phyloP scores from a whole-genome alignment of 2,888 invertebrate genomes.

The Holacanthella duospinosa region DNA sequence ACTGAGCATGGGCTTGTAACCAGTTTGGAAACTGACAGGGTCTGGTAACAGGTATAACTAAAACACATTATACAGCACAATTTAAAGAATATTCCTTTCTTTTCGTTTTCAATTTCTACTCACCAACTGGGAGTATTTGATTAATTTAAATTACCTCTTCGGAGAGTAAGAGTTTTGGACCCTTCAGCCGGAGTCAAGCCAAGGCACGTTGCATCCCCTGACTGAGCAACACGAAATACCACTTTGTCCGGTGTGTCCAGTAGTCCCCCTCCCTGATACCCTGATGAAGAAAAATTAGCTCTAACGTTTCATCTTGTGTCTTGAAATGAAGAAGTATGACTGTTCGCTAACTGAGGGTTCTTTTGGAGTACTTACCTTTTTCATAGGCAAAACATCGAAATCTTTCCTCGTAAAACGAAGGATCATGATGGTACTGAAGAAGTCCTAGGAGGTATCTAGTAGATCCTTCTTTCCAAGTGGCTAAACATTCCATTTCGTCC shows the following conservation, averaged over 20 bases:
- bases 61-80: too few relatives aligned
- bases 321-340: neutral
- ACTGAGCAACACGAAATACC: conserved; percentile 76
- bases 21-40: conserved; percentile 78
- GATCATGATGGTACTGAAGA: conserved; percentile 66
- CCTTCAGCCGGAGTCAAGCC: conserved; percentile 82
- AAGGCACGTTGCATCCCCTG: conserved; percentile 85
- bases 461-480: conserved; percentile 89
- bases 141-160: conserved; percentile 52
- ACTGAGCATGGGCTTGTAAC: conserved; percentile 71
- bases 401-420: conserved; percentile 76
- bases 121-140: neutral
- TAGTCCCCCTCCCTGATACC: conserved; percentile 9
- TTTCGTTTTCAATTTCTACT: neutral
- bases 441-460: conserved; percentile 80
- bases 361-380: conserved; percentile 45
- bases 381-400: conserved; percentile 93
- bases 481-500: conserved; percentile 80
- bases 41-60: conserved; percentile 56
- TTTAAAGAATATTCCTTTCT: neutral
- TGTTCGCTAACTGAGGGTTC: conserved; percentile 13
- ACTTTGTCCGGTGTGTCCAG: conserved; percentile 40
- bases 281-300: conserved; percentile 29
- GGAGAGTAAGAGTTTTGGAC: conserved; percentile 68
- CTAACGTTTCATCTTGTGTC: conserved; percentile 34